Evolutionary conservation across 2,113 vertebrate genomes (phyloP).

Genomic region (Delphinus delphis): DNA sequence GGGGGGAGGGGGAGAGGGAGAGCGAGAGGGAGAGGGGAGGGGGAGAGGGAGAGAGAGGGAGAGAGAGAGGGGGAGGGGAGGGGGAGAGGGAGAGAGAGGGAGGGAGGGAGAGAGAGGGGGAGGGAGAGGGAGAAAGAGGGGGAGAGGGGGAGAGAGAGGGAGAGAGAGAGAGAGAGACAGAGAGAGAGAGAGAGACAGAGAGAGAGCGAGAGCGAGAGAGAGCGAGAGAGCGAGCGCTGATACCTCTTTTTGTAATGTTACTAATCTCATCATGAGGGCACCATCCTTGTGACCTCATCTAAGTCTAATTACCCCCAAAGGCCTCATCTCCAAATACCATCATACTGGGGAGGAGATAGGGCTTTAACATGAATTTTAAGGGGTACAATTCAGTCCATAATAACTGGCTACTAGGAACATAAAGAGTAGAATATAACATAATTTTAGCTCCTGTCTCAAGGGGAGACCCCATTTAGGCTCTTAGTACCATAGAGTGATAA

Average conservation of each 20-base stretch:
- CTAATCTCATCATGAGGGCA: not conserved
- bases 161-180: too few species aligned
- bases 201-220: accelerated
- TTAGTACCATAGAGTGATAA: not conserved
- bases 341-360: not conserved
- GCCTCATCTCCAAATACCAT: not conserved
- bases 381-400: not conserved
- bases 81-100: too few species aligned
- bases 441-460: not conserved
- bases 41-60: too few species aligned
- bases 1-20: accelerated
- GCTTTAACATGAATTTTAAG: not conserved
- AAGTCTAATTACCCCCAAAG: not conserved
- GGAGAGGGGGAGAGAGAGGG: too few species aligned
- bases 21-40: too few species aligned
- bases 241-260: not conserved
- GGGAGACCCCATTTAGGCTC: not conserved
- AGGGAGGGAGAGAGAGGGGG: accelerated
- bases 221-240: accelerated
- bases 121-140: too few species aligned
- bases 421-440: not conserved
- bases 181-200: too few species aligned
- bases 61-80: accelerated
- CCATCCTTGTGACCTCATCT: not conserved
- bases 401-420: not conserved